phyloP scores from a whole-genome alignment of 2,888 invertebrate genomes.

The Thera britannica region DNA sequence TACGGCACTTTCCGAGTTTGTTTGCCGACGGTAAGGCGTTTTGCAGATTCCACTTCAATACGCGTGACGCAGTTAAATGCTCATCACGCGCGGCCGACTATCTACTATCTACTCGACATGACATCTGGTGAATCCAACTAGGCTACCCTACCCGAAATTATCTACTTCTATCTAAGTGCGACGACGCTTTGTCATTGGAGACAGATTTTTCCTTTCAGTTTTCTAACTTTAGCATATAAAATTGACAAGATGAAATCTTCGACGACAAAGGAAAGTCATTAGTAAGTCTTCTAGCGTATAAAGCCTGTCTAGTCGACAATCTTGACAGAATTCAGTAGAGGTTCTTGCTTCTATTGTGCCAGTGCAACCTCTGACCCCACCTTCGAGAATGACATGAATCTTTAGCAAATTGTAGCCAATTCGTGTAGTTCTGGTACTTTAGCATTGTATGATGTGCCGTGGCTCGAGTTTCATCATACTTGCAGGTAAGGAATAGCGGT shows the following conservation, averaged over 20 bases:
- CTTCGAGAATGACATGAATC: slow-evolving; percentile 28
- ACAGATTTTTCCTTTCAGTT: slow-evolving; percentile 10
- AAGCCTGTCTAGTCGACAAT: slow-evolving; percentile 15
- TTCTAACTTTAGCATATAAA: slow-evolving; percentile 13
- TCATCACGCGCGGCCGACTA: slow-evolving; percentile 21
- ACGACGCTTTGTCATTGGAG: slow-evolving; percentile 5
- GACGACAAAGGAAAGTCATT: slow-evolving; percentile 23
- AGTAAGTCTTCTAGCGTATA: slow-evolving; percentile 13
- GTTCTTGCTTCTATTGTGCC: slow-evolving; percentile 23
- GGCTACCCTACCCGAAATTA: slow-evolving; percentile 1
- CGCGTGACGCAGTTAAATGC: slow-evolving; percentile 30
- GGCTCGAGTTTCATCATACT: slow-evolving; percentile 40
- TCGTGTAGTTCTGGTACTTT: slow-evolving; percentile 40
- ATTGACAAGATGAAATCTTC: slow-evolving; percentile 21
- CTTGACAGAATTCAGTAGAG: slow-evolving; percentile 11
- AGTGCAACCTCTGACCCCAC: slow-evolving; percentile 20
- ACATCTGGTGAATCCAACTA: slow-evolving; percentile 27
- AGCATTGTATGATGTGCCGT: slow-evolving; percentile 41
- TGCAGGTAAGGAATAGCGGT: slow-evolving; percentile 43
- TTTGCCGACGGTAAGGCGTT: slow-evolving; percentile 32
- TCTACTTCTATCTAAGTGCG: neutral
- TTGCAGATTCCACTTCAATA: slow-evolving; percentile 35
- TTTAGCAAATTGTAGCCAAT: slow-evolving; percentile 30
- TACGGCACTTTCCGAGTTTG: slow-evolving; percentile 34
- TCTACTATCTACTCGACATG: slow-evolving; percentile 26